Evolutionary conservation across 2,888 invertebrate species (phyloP), one percentile per base, ranked within the genome.

Genomic region (Torymus tubicola): DNA sequence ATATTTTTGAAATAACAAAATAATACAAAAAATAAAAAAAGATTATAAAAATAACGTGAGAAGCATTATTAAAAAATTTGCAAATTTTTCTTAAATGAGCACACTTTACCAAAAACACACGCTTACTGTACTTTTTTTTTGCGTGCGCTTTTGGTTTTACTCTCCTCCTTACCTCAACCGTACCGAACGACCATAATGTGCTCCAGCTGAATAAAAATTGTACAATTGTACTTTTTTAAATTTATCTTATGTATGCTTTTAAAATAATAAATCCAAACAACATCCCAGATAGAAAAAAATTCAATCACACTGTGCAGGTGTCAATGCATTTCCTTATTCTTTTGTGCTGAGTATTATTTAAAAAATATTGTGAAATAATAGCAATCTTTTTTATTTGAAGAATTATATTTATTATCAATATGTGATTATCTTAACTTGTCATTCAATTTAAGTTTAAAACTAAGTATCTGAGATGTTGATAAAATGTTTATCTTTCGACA

Each of bases 181-280:
- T 77, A 60, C n/a, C 70, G 65, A 69, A 63, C 77, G 73, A 71
- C 55, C 80, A 21, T 70, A 74, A 58, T 24, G 83, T 82, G 87
- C 85, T 85, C 87, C 88, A 86, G 84, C 90, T 90, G 87, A 88
- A 85, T 87, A 88, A 86, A 90, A 89, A 89, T 86, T 72, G 80
- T 78, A 83, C 61, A 75, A 72, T 52, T 80, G 55, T 63, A 76
- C 65, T 75, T 61, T 72, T 76, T 67, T n/a, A 68, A 13, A 14
- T 55, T 52, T 58, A 68, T 24, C n/a, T 73, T 64, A 16, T 31
- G 61, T 52, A 61, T 55, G 24, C 63, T 16, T 42, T 53, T 63
- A 69, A 16, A 42, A 21, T 16, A 55, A 50, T 60, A 67, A 50
- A 42, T 55, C 12, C 52, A 52, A 10, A n/a, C 57, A 3, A 71